Evolutionary conservation across 1,140 invertebrate species (phyloP), one percentile per base, ranked within the genome.

Genomic region (Drosophila arawakana): DNA sequence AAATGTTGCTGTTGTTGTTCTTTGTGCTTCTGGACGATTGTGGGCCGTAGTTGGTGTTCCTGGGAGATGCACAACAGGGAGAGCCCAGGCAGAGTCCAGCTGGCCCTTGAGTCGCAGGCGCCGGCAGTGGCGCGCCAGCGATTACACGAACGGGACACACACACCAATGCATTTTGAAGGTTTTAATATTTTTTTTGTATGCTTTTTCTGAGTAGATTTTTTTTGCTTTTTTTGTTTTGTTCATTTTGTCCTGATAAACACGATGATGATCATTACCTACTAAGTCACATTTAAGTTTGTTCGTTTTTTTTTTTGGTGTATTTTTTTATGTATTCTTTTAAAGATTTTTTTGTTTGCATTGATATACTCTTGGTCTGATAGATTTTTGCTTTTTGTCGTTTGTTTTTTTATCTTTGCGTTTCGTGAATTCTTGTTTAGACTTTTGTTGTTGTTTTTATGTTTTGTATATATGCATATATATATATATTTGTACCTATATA

Each of bases 111-210:
- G 73, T 34, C 39, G 50, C 37, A 39, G 25, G 3, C 37, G 43
- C 55, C 52, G 58, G 13, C 52, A 58, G 68, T 71, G 66, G 65
- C 73, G 76, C 80, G 80, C 68, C 84, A 78, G 85, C 81, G 84
- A 89, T 89, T 89, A 58, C 84, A 89, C 84, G 84, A 89, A 89
- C 84, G 84, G 84, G 84, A 89, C 84, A 89, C 84, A 89, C 84
- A 89, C 84, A 89, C 84, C 84, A 89, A 89, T 89, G 84, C 84
- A 88, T 85, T 88, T 89, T 88, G 80, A 62, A 68, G 70, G 78
- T 88, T 84, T 88, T 80, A 78, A 77, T 76, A 59, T 63, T 79
- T 79, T 76, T 79, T 78, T 76, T 70, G 25, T 30, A 30, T 30
- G 25, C 25, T 30, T 30, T 30, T 30, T 30, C 25, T 30, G 25